phyloP scores from a whole-genome alignment of 2,888 invertebrate genomes.

The Bombylius major region DNA sequence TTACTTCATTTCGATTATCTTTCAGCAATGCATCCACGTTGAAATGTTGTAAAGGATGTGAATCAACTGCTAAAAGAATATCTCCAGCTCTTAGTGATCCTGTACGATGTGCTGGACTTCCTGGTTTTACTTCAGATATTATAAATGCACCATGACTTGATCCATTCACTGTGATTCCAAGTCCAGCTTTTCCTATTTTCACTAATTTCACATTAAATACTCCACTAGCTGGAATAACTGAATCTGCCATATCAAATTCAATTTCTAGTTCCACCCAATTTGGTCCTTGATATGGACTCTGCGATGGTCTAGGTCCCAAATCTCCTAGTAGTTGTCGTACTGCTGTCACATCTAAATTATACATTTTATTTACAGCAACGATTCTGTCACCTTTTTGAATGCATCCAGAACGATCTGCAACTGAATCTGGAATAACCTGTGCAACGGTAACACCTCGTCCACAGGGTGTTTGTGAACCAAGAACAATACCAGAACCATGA shows the following conservation, averaged over 20 bases:
- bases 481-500: conserved; percentile 34
- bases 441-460: conserved; percentile 30
- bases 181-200: conserved; percentile 55
- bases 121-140: conserved; percentile 79
- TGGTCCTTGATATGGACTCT: conserved; percentile 37
- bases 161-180: conserved; percentile 86
- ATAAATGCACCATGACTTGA: conserved; percentile 46
- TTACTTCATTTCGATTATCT: conserved; percentile 30
- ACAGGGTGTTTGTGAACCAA: conserved; percentile 26
- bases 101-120: conserved; percentile 80
- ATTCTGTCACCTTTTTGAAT: conserved; percentile 72
- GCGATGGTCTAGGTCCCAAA: conserved; percentile 16
- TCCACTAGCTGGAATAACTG: conserved; percentile 81
- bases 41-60: conserved; percentile 53
- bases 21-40: conserved; percentile 35
- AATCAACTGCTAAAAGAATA: conserved; percentile 75
- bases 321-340: conserved; percentile 39
- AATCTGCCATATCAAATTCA: conserved; percentile 84
- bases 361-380: conserved; percentile 70
- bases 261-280: conserved; percentile 65
- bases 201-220: conserved; percentile 83
- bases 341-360: conserved; percentile 47
- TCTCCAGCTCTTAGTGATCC: conserved; percentile 82
- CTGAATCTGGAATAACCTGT: conserved; percentile 32
- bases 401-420: conserved; percentile 52